These are phyloP conservation scores for Trogon surrucura DNA, from an alignment of 2,113 vertebrate genomes.

Conservation along the genomic window DNA sequence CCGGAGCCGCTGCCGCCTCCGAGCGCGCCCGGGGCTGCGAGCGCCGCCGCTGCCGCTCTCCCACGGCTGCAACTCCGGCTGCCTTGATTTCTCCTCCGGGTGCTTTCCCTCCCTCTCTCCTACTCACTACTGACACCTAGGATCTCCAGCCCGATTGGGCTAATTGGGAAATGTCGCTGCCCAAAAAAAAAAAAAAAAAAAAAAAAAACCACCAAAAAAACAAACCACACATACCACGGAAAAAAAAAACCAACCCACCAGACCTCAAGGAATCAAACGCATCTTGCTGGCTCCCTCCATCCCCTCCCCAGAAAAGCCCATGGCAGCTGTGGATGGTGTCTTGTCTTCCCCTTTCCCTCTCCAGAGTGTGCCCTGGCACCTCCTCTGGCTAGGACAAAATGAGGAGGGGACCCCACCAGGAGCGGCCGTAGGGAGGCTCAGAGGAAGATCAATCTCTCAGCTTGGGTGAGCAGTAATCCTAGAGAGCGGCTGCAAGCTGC, in stretches of 20 bases:
- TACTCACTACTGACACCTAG: constrained; percentile 76
- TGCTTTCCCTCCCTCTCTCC: constrained; percentile 29
- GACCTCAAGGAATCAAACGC: neutral
- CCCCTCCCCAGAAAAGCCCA: neutral
- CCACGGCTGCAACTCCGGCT: constrained; percentile 63
- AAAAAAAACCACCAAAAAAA: neutral
- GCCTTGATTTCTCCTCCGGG: constrained; percentile 69
- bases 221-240: too few relatives aligned
- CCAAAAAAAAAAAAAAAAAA: neutral
- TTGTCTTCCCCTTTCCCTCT: neutral
- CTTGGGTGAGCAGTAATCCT: constrained; percentile 39
- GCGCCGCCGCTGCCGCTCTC: constrained; percentile 34
- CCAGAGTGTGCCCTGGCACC: neutral
- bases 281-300: neutral
- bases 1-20: neutral
- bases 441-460: neutral
- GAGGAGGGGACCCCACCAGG: neutral
- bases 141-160: constrained; percentile 76
- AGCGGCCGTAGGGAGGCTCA: neutral
- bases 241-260: neutral
- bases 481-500: constrained; percentile 48
- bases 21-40: neutral
- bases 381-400: neutral
- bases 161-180: constrained; percentile 71
- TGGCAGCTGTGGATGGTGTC: neutral